Conservation (phyloP, 2,888 invertebrate species). For the Sinodicranocentrus sp. region DNA sequence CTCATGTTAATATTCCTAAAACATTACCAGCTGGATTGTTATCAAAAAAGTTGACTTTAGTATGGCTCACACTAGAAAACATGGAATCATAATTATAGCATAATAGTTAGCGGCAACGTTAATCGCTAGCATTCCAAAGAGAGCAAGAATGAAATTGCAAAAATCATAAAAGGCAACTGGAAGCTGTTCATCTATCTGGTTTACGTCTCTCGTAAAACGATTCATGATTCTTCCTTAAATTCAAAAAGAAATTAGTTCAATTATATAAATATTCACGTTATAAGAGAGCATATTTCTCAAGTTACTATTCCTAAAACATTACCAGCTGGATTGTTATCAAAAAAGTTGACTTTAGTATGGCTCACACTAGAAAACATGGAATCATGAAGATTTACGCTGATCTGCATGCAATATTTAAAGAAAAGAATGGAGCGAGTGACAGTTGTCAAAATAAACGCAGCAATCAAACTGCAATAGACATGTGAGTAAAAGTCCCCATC, state of each 20-base stretch:
- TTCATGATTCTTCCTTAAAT: conserved; percentile 67
- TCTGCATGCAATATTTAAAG: conserved; percentile 78
- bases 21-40: too few relatives aligned
- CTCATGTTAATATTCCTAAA: too few relatives aligned
- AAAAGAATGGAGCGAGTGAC: too few relatives aligned
- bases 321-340: conserved; percentile 73
- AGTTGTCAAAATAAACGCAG: too few relatives aligned
- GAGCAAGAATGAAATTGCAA: conserved; percentile 52
- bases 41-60: too few relatives aligned
- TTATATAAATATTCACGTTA: not conserved
- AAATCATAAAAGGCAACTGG: conserved; percentile 63
- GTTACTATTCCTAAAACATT: too few relatives aligned
- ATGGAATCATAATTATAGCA: too few relatives aligned
- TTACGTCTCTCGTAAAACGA: conserved; percentile 67
- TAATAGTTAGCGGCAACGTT: conserved; percentile 65
- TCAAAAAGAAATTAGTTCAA: not conserved
- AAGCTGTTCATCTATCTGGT: conserved; percentile 64
- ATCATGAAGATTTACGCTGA: conserved; percentile 79
- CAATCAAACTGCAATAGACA: too few relatives aligned
- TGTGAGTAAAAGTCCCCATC: too few relatives aligned
- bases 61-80: too few relatives aligned
- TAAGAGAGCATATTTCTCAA: too few relatives aligned
- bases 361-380: conserved; percentile 80
- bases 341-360: conserved; percentile 78
- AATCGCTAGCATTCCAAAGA: conserved; percentile 50